phyloP scores from a whole-genome alignment of 2,888 invertebrate genomes.

The Pheosia tremula region DNA sequence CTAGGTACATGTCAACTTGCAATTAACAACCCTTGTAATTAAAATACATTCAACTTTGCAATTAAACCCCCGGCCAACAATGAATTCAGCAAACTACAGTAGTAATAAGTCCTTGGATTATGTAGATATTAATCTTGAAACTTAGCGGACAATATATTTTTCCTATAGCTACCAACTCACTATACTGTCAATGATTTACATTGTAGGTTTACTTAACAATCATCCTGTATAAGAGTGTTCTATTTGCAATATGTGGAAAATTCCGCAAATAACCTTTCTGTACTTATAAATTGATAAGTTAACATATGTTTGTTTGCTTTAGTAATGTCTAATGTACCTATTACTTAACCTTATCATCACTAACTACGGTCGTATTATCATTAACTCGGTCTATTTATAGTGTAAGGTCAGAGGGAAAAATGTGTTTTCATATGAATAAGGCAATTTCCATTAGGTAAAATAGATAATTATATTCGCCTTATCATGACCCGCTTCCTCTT shows the following conservation, averaged over 20 bases:
- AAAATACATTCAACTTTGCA: too few species aligned
- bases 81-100: too few species aligned
- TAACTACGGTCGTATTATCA: slow-evolving; percentile 21
- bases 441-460: background rate
- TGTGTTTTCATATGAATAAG: background rate
- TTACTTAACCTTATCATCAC: slow-evolving; percentile 42
- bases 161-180: too few species aligned
- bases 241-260: slow-evolving; percentile 48
- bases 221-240: slow-evolving; percentile 27
- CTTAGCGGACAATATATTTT: too few species aligned
- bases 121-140: too few species aligned
- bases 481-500: too few species aligned
- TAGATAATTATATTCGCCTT: too few species aligned
- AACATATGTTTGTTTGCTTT: slow-evolving; percentile 43
- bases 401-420: slow-evolving; percentile 25
- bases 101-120: too few species aligned
- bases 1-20: too few species aligned
- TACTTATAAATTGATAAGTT: slow-evolving; percentile 15
- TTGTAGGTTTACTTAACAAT: background rate
- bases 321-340: slow-evolving; percentile 42
- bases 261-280: slow-evolving; percentile 55
- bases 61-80: too few species aligned
- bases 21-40: too few species aligned
- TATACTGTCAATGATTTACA: too few species aligned
- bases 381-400: slow-evolving; percentile 28